phyloP scores from a whole-genome alignment of 2,888 invertebrate species.

The Zaprionus obscuricornis region DNA sequence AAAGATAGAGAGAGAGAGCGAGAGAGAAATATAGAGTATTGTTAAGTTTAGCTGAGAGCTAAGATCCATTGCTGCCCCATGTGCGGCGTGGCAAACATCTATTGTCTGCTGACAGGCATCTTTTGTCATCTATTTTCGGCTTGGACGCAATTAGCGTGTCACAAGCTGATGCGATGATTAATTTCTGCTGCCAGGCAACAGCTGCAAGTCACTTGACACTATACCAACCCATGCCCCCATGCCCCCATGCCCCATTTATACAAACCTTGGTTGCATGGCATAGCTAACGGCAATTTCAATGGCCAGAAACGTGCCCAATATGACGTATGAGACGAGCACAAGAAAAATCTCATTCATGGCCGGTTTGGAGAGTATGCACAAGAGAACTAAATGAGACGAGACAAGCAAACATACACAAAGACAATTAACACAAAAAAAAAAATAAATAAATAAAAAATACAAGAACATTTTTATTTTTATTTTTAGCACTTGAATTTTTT shows the following conservation, averaged over 20 bases:
- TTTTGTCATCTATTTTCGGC: constrained; percentile 23
- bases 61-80: constrained; percentile 9
- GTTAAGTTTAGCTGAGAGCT: no score
- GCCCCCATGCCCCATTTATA: constrained; percentile 6
- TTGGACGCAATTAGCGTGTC: constrained; percentile 52
- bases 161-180: constrained; percentile 56
- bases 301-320: constrained; percentile 90
- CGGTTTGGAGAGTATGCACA: constrained; percentile 90
- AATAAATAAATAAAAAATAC: constrained; percentile 15
- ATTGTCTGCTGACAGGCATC: constrained; percentile 13
- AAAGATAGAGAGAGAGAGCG: neutral
- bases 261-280: constrained; percentile 84
- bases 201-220: constrained; percentile 23
- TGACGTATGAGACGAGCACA: constrained; percentile 92
- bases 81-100: constrained; percentile 9
- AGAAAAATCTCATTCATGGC: constrained; percentile 95
- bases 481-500: no score
- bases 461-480: no score
- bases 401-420: constrained; percentile 5
- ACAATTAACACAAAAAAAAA: neutral
- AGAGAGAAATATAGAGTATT: constrained; percentile 14
- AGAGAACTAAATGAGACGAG: constrained; percentile 85
- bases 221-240: neutral
- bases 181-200: constrained; percentile 46
- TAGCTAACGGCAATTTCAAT: constrained; percentile 86